Percentiles rank a stretch among this genome's conserved stretches.
Evolutionary conservation across 2,888 invertebrate genomes (phyloP).

Genomic region (Pollenia angustigena): DNA sequence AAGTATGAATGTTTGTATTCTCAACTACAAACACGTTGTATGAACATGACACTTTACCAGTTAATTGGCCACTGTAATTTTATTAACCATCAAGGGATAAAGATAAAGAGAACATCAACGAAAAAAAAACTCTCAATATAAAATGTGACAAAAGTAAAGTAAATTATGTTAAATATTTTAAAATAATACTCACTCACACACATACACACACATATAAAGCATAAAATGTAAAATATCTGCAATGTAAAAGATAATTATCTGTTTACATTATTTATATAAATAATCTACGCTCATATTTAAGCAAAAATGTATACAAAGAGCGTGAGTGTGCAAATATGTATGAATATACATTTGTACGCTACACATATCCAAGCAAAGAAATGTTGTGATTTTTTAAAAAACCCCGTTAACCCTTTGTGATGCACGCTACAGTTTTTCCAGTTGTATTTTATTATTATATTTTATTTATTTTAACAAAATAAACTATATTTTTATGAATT

Average conservation of each 20-base stretch:
- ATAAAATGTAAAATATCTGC: conserved; percentile 43
- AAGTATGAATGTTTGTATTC: conserved; percentile 23
- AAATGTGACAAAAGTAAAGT: conserved; percentile 3
- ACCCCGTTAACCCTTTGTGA: no score
- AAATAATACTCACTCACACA: conserved; percentile 18
- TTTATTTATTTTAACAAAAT: no score
- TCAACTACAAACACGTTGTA: conserved; percentile 52
- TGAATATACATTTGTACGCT: no score
- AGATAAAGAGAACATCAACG: neutral
- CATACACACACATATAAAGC: neutral
- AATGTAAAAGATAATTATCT: conserved; percentile 59
- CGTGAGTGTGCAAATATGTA: no score
- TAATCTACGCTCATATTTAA: conserved; percentile 13
- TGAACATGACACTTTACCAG: conserved; percentile 68
- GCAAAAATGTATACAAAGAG: neutral
- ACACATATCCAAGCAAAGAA: no score
- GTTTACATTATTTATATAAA: conserved; percentile 40
- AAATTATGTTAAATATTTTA: conserved; percentile 51
- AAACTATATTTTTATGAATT: no score
- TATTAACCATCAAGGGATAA: conserved; percentile 56
- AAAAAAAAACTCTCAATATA: neutral
- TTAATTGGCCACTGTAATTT: conserved; percentile 70
- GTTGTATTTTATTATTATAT: no score
- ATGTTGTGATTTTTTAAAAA: no score
- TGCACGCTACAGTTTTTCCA: no score